Evolutionary conservation across 2,888 invertebrate species (phyloP), one percentile per base, ranked within the genome.

Genomic region (Lasioglossum pauxillum): DNA sequence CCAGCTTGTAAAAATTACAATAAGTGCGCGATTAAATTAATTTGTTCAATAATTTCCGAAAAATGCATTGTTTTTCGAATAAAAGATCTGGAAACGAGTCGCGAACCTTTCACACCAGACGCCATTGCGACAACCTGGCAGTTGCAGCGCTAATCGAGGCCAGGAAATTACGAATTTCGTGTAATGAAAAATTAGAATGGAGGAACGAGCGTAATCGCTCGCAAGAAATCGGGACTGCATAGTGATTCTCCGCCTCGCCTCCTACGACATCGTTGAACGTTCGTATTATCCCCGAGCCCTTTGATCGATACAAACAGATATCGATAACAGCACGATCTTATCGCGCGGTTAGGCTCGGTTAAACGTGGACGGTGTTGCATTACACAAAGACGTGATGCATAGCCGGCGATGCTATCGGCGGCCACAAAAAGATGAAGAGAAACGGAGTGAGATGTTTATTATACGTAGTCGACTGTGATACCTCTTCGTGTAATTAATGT

Each of bases 281-380:
- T 81, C 86, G 86, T 89, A 88, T 90, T 90, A 90, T 90, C 90
- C 89, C 23, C 74, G 77, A 80, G 82, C 80, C 74, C 83, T 88
- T 90, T 87, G 89, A 91, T 91, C 89, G 87, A 91, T 91, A 85
- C 83, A 83, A 78, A 86, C 80, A 82, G 91, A 91, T 92, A 91
- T 89, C 89, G 91, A 90, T 91, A 91, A 88, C 90, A 85, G 84
- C 78, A 75, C 83, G 90, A 92, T 92, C 82, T 91, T 91, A 91
- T 92, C 91, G 83, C 41, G 69, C 82, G 82, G 84, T 83, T 71
- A 86, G 85, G 83, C 83, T 87, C 83, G 83, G 87, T 89, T 86
- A 89, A 91, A 91, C 87, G 85, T 83, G 81, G 80, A 84, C 64
- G 91, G 91, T 88, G 86, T 90, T 88, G 82, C 84, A 86, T 88